Conservation (phyloP, 2,797 vertebrate genomes). For the Gambusia yucatana region DNA sequence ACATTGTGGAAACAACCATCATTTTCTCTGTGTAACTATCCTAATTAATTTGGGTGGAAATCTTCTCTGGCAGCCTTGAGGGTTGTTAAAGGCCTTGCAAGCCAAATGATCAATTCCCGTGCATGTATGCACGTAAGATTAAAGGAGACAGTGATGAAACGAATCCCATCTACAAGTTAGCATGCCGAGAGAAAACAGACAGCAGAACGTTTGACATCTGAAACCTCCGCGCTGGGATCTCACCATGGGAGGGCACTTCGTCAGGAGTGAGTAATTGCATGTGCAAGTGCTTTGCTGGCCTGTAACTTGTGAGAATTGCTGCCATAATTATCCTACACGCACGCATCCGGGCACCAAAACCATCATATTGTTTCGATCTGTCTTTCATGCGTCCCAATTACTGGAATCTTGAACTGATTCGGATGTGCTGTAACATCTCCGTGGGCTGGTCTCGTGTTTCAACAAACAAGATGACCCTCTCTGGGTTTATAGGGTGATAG, state of each 20-base stretch:
- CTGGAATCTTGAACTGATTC: slow-evolving; percentile 49
- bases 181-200: slow-evolving; percentile 52
- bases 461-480: slow-evolving; percentile 24
- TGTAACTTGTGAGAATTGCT: slow-evolving; percentile 36
- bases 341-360: slow-evolving; percentile 6
- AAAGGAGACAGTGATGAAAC: slow-evolving; percentile 69
- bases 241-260: slow-evolving; percentile 49
- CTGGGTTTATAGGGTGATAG: slow-evolving; percentile 19
- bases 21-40: not conserved
- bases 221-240: slow-evolving; percentile 46
- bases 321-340: slow-evolving; percentile 51
- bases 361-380: slow-evolving; percentile 33
- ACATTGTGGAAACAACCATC: not conserved
- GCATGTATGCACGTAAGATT: slow-evolving; percentile 36
- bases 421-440: slow-evolving; percentile 24
- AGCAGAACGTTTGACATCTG: slow-evolving; percentile 59
- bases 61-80: slow-evolving; percentile 18
- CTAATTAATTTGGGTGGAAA: slow-evolving; percentile 47
- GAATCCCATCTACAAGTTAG: slow-evolving; percentile 51
- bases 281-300: slow-evolving; percentile 58
- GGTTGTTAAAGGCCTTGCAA: slow-evolving; percentile 16
- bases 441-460: slow-evolving; percentile 27
- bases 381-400: slow-evolving; percentile 47
- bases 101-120: slow-evolving; percentile 29
- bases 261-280: slow-evolving; percentile 69